Base-by-base conservation (phyloP, 2,888 invertebrate genomes). In the Fragum whitleyi region DNA sequence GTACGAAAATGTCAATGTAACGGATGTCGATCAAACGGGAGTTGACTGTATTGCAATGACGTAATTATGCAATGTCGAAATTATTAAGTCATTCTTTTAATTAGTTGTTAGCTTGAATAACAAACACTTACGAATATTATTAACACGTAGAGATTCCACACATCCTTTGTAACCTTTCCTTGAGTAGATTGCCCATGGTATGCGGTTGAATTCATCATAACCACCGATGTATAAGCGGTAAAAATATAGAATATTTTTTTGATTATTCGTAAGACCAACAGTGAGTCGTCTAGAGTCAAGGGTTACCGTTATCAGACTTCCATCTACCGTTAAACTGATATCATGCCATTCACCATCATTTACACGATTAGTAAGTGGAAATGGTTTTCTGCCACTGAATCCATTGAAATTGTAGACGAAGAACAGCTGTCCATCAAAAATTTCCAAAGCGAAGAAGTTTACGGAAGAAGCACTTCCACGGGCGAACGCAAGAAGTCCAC, bases 111-210 rank as follows among this genome's bases (percentile, higher is more conserved):
- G n/a, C n/a, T n/a, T n/a, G n/a, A n/a, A n/a, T n/a, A n/a, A n/a
- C n/a, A 36, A 36, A 9, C 9, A 69, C 79, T 61, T 77, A 83
- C 85, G 80, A 21, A 72, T 72, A 36, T 53, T 72, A 32, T 81
- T 79, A 14, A 93, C 83, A 71, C 88, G 78, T n/a, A 93, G 74
- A 26, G 91, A 90, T 81, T 89, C 89, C 16, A 94, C 69, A 72
- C 94, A 94, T 0, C 94, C 94, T 28, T 88, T 85, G 80, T 90
- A 94, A 19, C 90, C 88, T 11, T 89, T 78, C 11, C 91, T 71
- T 5, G 92, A 90, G 90, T 92, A 93, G 7, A 93, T 74, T 32
- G 91, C 84, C 93, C 93, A 93, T 1, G 94, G 93, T 26, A 92
- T 74, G 9, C 70, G 65, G 7, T 65, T n/a, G 51, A 74, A 83